Percentiles rank a stretch among this genome's conserved stretches.
phyloP scores from a whole-genome alignment of 2,888 invertebrate species.

The Papilio protenor region DNA sequence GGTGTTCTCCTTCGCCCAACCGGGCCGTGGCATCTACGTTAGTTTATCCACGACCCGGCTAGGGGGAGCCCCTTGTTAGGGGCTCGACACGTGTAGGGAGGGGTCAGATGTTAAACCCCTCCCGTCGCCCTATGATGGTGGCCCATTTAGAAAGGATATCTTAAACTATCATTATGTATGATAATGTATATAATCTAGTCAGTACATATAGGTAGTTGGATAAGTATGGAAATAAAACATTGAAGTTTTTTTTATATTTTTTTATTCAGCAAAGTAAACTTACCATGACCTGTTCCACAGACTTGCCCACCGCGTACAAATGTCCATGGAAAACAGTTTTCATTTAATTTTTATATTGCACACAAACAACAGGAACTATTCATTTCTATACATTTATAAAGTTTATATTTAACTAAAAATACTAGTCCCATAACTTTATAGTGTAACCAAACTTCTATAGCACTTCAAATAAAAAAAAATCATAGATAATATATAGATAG shows the following conservation, averaged over 20 bases:
- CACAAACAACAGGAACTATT: constrained; percentile 60
- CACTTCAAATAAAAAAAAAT: constrained; percentile 7
- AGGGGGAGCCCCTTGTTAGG: too few species aligned
- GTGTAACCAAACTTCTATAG: constrained; percentile 2
- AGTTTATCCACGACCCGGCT: too few species aligned
- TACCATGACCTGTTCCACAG: constrained; percentile 81
- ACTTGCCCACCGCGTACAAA: constrained; percentile 76
- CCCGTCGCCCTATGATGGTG: too few species aligned
- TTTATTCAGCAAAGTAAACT: constrained; percentile 76
- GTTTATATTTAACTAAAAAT: constrained; percentile 43
- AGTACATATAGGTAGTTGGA: constrained; percentile 37
- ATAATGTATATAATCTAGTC: constrained; percentile 37
- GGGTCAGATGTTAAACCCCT: too few species aligned
- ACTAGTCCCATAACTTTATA: constrained; percentile 9
- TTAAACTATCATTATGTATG: constrained; percentile 10
- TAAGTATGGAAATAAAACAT: constrained; percentile 59
- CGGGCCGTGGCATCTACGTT: too few species aligned
- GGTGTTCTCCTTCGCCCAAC: too few species aligned
- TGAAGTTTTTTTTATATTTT: constrained; percentile 58
- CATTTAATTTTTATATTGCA: constrained; percentile 71
- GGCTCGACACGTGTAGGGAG: too few species aligned
- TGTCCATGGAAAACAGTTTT: constrained; percentile 81
- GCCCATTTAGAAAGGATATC: not conserved
- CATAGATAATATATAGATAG: not conserved
- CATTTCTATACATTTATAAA: constrained; percentile 49